phyloP scores from a whole-genome alignment of 2,113 vertebrate species.

The Turdus rufiventris region DNA sequence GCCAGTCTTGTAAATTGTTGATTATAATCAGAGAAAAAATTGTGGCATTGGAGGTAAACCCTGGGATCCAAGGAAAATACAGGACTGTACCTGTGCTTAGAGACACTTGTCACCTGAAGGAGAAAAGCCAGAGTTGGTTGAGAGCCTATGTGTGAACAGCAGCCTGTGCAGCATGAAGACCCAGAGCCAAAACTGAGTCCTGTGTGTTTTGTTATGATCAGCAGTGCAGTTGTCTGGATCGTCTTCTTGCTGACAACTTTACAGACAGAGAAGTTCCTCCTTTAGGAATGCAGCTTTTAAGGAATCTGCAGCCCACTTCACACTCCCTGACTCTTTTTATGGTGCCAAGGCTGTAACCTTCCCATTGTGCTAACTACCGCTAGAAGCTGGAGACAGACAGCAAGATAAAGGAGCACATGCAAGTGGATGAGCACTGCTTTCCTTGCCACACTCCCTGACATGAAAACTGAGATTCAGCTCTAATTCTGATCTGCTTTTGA shows the following conservation, averaged over 20 bases:
- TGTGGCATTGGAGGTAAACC: neutral
- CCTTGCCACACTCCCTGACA: neutral
- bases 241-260: neutral
- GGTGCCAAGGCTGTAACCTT: neutral
- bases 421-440: neutral
- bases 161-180: neutral
- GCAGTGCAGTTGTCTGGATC: neutral
- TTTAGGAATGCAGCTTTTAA: neutral
- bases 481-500: neutral
- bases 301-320: constrained; percentile 2
- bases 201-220: neutral
- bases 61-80: neutral
- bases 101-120: neutral
- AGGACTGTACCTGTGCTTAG: neutral
- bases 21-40: neutral
- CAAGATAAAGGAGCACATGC: neutral
- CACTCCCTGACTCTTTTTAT: constrained; percentile 6
- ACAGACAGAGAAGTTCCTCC: neutral
- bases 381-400: neutral
- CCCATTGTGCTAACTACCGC: neutral
- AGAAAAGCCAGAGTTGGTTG: neutral
- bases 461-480: neutral
- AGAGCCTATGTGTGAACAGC: neutral
- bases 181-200: accelerated
- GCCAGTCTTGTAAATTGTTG: neutral